phyloP scores from a whole-genome alignment of 2,797 vertebrate genomes.

The Gephyroberyx darwinii region DNA sequence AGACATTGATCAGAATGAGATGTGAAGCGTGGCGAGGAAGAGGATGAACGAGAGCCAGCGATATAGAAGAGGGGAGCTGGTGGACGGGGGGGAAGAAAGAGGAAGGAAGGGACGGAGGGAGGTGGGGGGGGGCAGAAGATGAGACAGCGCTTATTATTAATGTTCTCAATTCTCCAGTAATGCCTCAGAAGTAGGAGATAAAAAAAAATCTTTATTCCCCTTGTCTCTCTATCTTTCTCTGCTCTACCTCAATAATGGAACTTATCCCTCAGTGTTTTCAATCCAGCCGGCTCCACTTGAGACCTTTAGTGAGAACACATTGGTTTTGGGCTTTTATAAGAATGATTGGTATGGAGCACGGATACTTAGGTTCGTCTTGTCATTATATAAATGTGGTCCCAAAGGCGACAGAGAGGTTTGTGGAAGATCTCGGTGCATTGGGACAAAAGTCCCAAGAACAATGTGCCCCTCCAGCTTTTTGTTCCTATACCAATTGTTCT shows the following conservation, averaged over 20 bases:
- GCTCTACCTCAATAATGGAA: constrained; percentile 50
- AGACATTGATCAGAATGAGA: constrained; percentile 77
- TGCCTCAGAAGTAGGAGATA: constrained; percentile 63
- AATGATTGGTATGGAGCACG: constrained; percentile 22
- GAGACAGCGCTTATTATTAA: constrained; percentile 67
- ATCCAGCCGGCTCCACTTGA: constrained; percentile 45
- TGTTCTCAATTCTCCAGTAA: constrained; percentile 71
- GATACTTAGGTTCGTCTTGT: constrained; percentile 50
- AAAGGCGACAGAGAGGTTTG: constrained; percentile 40
- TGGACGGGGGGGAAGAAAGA: constrained; percentile 16
- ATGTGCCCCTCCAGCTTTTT: constrained; percentile 36
- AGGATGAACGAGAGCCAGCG: constrained; percentile 42
- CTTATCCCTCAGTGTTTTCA: constrained; percentile 56
- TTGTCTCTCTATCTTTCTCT: constrained; percentile 25
- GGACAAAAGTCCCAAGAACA: constrained; percentile 49
- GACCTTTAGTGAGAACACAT: constrained; percentile 52
- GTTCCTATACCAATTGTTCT: constrained; percentile 16
- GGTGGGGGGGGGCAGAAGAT: constrained; percentile 23
- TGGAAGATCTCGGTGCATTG: constrained; percentile 22
- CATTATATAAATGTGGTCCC: constrained; percentile 56
- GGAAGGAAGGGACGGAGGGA: background rate
- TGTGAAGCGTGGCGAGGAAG: constrained; percentile 62
- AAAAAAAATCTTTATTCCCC: constrained; percentile 36
- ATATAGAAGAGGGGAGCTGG: constrained; percentile 7
- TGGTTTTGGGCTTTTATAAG: constrained; percentile 40